Percentiles rank a stretch among this genome's conserved stretches.
Conservation (phyloP, 2,888 invertebrate genomes). For the Abrostola tripartita region DNA sequence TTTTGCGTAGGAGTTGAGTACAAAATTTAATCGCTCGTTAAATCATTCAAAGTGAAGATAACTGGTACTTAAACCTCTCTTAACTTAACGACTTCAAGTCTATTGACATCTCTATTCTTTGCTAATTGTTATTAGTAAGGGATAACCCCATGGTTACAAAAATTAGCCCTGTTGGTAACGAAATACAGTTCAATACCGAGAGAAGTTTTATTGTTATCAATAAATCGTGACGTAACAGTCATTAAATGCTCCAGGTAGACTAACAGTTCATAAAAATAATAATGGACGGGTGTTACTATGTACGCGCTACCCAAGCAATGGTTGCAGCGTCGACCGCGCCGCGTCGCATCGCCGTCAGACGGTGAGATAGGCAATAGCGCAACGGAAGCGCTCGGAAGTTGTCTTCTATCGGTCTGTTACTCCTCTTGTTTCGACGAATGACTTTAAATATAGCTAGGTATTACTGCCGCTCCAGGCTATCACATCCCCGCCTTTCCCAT, state of each 20-base stretch:
- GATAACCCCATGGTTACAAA: no score
- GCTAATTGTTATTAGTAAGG: no score
- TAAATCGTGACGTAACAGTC: conserved; percentile 15
- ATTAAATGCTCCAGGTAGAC: conserved; percentile 6
- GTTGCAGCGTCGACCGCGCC: neutral
- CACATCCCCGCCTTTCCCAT: neutral
- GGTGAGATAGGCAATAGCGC: conserved; percentile 9
- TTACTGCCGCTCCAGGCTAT: neutral
- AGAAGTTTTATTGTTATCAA: conserved; percentile 5
- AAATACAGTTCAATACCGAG: conserved; percentile 10
- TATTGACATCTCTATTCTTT: no score
- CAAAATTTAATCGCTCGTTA: no score
- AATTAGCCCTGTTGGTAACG: neutral
- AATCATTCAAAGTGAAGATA: no score
- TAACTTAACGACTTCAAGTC: no score
- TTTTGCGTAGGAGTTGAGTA: no score
- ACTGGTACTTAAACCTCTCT: no score
- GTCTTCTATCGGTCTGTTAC: neutral
- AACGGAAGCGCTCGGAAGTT: conserved; percentile 7
- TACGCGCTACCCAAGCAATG: neutral
- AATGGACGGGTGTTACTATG: conserved; percentile 15
- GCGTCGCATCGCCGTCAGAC: conserved; percentile 1
- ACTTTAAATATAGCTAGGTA: conserved; percentile 1
- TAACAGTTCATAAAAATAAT: conserved; percentile 22
- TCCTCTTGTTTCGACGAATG: neutral